phyloP scores from a whole-genome alignment of 1,140 invertebrate species.

The Papilio glaucus region DNA sequence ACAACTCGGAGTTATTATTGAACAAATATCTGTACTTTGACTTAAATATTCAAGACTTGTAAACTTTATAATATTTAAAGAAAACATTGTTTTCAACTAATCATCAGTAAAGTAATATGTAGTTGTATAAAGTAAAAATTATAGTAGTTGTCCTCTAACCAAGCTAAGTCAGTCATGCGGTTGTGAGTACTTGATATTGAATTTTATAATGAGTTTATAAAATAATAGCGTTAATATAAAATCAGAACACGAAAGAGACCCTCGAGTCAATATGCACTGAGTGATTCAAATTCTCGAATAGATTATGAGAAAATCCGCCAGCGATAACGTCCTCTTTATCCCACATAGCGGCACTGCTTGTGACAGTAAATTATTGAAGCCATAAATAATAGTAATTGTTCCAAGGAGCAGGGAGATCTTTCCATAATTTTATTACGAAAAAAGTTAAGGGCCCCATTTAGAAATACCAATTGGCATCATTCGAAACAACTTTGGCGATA shows the following conservation, averaged over 20 bases:
- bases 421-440: constrained; percentile 78
- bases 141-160: too few species aligned
- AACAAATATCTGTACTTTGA: constrained; percentile 11
- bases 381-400: constrained; percentile 79
- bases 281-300: constrained; percentile 54
- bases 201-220: neutral
- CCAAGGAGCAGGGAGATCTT: constrained; percentile 67
- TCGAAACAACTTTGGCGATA: constrained; percentile 58
- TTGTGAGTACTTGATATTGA: neutral
- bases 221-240: constrained; percentile 1
- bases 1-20: constrained; percentile 1
- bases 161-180: too few species aligned
- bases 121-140: too few species aligned
- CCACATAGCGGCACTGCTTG: constrained; percentile 59
- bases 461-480: constrained; percentile 58
- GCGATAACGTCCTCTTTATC: constrained; percentile 62
- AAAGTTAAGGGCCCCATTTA: constrained; percentile 62
- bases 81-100: too few species aligned
- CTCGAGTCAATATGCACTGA: constrained; percentile 40
- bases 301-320: constrained; percentile 61
- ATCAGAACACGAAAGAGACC: neutral
- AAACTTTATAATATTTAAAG: too few species aligned
- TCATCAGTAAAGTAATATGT: too few species aligned
- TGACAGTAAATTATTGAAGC: constrained; percentile 73
- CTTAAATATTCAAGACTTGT: too few species aligned